Base-by-base conservation (phyloP, 1,140 invertebrate species). In the Macrotrachela quadricornifera region DNA sequence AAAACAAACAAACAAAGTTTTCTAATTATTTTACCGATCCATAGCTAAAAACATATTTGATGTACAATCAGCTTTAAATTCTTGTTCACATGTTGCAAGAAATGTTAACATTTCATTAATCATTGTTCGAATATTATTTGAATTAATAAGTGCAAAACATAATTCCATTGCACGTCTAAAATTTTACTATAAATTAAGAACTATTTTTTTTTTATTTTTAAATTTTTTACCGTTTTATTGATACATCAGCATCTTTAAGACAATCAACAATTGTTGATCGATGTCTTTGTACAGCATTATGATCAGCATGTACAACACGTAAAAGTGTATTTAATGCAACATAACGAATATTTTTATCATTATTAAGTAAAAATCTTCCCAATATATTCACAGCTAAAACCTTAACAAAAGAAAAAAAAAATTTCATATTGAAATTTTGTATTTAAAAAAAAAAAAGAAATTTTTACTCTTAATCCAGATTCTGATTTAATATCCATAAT, bases 281-380 rank as follows among this genome's bases (percentile, higher is more conserved):
- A 73, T 99, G 92, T 64, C 92, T 75, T 66, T 99, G 94, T 16
- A 99, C 92, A 42, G 92, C 91, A 61, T 86, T 91, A 44, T 88
- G 90, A 64, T 99, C 92, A 1, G 90, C 82, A 59, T 86, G 82
- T 9, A 97, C 91, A 10, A 92, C 96, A 65, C 86, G 82, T 57
- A 97, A 71, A 46, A 99, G 74, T 2, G 94, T 99, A 65, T 96
- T 97, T 56, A 99, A 73, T 40, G 94, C 94, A 51, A 99, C 91
- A 69, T 97, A 97, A 66, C 91, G 79, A 62, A 99, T 99, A 73
- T 99, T 99, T 72, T 99, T 99, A 68, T 99, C 94, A 61, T 85
- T 94, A 71, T 99, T 99, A 52, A 99, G 74, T 59, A 99, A 74
- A 74, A 99, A 99, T 69, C 94, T 74, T 46, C 92, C 92, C 49